Evolutionary conservation across 2,113 vertebrate genomes (phyloP).

Genomic region (Cettia cetti): DNA sequence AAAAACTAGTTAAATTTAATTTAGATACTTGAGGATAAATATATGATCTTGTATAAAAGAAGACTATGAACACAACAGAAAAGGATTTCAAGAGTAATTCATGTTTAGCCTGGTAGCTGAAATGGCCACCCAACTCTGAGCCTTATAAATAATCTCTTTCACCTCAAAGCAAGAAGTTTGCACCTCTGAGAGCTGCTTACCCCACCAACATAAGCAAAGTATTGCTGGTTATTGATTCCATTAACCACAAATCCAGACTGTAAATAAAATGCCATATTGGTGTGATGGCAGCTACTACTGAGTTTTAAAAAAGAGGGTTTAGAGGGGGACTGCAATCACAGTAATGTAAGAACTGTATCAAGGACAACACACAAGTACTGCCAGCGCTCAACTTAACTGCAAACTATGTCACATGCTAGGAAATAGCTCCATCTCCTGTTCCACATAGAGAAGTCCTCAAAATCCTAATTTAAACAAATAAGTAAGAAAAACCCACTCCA

Average conservation of each 20-base stretch:
- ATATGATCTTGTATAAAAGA: neutral
- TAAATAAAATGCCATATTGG: neutral
- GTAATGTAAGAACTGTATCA: neutral
- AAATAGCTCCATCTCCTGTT: constrained; percentile 78
- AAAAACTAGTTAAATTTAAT: neutral
- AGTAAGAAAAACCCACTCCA: neutral
- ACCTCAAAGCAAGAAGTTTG: neutral
- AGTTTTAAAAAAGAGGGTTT: neutral
- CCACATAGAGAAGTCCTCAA: neutral
- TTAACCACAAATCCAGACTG: neutral
- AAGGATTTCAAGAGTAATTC: neutral
- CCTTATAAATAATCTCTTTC: neutral
- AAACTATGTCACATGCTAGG: constrained; percentile 15
- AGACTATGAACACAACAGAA: neutral
- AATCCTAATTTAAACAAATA: neutral
- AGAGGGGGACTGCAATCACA: neutral
- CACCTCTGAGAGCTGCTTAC: neutral
- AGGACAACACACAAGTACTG: neutral
- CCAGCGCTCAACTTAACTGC: neutral
- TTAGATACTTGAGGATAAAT: neutral
- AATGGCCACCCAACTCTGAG: neutral
- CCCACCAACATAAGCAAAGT: neutral
- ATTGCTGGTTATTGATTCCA: neutral
- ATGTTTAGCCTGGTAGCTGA: neutral
- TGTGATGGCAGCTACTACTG: neutral